Percentiles rank a stretch among this genome's conserved stretches.
Conservation (phyloP, 2,888 invertebrate genomes). For the Notodonta dromedarius region DNA sequence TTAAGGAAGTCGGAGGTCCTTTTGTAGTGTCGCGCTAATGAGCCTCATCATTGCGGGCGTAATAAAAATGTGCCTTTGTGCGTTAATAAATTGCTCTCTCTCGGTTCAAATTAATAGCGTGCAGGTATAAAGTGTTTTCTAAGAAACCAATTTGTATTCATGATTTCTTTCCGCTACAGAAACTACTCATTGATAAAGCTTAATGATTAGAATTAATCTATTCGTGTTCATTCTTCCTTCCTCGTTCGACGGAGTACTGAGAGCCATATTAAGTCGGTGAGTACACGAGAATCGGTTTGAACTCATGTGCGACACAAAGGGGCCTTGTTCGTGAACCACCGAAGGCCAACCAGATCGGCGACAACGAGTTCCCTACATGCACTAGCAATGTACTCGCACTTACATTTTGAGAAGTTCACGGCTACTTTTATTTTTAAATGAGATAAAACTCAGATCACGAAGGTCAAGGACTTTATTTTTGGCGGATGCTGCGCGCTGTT, state of each 20-base stretch:
- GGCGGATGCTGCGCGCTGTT: slow-evolving; percentile 63
- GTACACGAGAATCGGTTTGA: slow-evolving; percentile 32
- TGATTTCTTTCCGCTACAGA: slow-evolving; percentile 18
- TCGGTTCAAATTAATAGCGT: not conserved
- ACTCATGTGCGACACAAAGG: slow-evolving; percentile 63
- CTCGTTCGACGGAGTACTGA: slow-evolving; percentile 32
- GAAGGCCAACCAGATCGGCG: slow-evolving; percentile 72
- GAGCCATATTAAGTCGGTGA: slow-evolving; percentile 20
- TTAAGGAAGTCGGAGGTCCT: slow-evolving; percentile 8
- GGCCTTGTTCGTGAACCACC: slow-evolving; percentile 79
- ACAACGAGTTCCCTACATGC: slow-evolving; percentile 68
- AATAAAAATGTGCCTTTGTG: not conserved
- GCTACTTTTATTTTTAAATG: slow-evolving; percentile 76
- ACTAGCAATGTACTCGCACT: slow-evolving; percentile 63
- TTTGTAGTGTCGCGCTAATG: slow-evolving; percentile 15
- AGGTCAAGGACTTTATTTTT: slow-evolving; percentile 81
- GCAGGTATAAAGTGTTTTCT: slow-evolving; percentile 8
- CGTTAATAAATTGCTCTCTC: not conserved
- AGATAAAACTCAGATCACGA: slow-evolving; percentile 67
- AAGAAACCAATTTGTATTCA: slow-evolving; percentile 18
- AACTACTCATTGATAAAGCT: slow-evolving; percentile 14
- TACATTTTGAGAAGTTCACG: slow-evolving; percentile 74
- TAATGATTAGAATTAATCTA: slow-evolving; percentile 26
- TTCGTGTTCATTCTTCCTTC: slow-evolving; percentile 36
- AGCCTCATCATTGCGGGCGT: not conserved